Percentiles rank a stretch among this genome's conserved stretches.
Evolutionary conservation across 1,140 invertebrate genomes (phyloP).

Genomic region (Dendroctonus valens): DNA sequence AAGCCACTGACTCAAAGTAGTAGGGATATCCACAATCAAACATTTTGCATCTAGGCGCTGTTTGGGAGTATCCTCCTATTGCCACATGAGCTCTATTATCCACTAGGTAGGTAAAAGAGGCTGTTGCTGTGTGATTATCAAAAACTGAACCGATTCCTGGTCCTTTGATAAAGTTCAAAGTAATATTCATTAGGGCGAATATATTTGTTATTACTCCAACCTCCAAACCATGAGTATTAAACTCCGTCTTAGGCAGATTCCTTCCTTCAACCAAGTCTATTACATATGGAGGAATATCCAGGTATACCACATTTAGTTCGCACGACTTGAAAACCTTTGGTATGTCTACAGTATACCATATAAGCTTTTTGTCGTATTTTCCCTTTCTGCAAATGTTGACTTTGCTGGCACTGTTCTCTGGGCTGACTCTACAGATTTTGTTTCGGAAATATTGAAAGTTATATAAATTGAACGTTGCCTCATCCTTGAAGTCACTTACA

Average conservation of each 20-base stretch:
- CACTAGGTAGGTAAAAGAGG: conserved; percentile 7
- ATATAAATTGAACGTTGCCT: too few species aligned
- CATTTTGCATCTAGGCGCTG: neutral
- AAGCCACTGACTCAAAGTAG: conserved; percentile 9
- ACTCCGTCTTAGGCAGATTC: conserved; percentile 1
- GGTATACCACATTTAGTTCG: conserved; percentile 31
- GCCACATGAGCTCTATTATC: conserved; percentile 10
- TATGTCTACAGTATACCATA: conserved; percentile 31
- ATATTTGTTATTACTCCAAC: conserved; percentile 22
- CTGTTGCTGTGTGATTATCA: conserved; percentile 8
- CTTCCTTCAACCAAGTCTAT: conserved; percentile 10
- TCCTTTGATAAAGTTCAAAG: conserved; percentile 11
- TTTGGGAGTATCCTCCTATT: conserved; percentile 26
- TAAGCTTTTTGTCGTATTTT: conserved; percentile 4
- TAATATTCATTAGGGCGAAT: conserved; percentile 19
- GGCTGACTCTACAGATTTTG: too few species aligned
- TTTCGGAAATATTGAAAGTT: too few species aligned
- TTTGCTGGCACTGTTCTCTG: too few species aligned
- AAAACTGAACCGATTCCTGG: conserved; percentile 1
- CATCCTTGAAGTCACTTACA: too few species aligned
- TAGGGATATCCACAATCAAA: conserved; percentile 21
- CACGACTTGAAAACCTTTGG: conserved; percentile 38
- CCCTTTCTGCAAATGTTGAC: conserved; percentile 10
- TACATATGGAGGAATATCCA: conserved; percentile 36
- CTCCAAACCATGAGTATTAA: conserved; percentile 13